phyloP scores from a whole-genome alignment of 1,140 invertebrate species.

The Ceratina australensis region DNA sequence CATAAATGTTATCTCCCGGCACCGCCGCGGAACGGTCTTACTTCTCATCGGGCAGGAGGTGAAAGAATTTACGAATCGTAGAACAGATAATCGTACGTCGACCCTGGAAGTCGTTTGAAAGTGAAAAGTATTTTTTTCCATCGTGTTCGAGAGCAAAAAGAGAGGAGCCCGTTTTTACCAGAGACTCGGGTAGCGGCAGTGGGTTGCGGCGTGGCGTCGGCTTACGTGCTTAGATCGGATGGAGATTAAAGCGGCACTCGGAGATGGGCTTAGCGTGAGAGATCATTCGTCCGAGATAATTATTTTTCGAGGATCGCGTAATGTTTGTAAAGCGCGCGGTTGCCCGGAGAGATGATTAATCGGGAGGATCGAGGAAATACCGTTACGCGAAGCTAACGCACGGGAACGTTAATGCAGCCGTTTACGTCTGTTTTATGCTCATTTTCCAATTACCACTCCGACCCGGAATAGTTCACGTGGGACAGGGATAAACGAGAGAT shows the following conservation, averaged over 20 bases:
- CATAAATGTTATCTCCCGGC: constrained; percentile 28
- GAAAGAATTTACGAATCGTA: neutral
- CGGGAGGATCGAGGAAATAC: neutral
- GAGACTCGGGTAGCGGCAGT: no score
- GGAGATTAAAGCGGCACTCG: constrained; percentile 35
- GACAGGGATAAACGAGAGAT: no score
- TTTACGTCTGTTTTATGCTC: neutral
- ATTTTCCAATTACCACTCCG: neutral
- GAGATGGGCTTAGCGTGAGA: constrained; percentile 53
- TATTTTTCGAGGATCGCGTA: constrained; percentile 52
- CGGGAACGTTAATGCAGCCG: neutral
- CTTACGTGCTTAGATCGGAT: constrained; percentile 54
- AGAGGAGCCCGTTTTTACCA: no score
- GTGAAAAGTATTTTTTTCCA: neutral
- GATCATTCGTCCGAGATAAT: constrained; percentile 61
- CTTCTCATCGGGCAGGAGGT: neutral
- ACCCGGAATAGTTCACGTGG: no score
- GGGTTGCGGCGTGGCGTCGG: constrained; percentile 9
- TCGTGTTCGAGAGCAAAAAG: neutral
- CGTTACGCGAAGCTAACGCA: neutral
- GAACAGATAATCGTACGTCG: constrained; percentile 13
- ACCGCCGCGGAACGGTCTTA: neutral
- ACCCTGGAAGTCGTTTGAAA: neutral
- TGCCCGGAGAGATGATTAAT: constrained; percentile 48
- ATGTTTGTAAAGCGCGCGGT: constrained; percentile 36